A percentile compares a stretch with the other conserved stretches of the same genome.
phyloP scores from a whole-genome alignment of 2,888 invertebrate species.

The Rhagonycha fulva region DNA sequence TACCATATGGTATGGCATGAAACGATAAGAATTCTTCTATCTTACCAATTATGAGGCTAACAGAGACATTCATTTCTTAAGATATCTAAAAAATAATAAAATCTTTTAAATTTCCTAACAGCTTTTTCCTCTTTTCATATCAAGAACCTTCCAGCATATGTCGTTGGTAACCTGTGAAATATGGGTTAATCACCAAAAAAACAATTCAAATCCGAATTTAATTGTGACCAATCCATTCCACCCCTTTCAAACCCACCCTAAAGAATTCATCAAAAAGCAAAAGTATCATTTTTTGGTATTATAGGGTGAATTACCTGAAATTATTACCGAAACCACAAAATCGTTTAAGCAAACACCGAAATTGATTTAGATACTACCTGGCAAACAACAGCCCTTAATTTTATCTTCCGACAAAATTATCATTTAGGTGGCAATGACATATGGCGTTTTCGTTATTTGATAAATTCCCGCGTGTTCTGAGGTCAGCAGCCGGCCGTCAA shows the following conservation, averaged over 20 bases:
- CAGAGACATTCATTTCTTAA: slow-evolving; percentile 13
- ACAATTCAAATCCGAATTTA: neutral
- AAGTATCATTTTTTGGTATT: neutral
- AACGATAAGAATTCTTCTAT: slow-evolving; percentile 24
- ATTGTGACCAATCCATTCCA: neutral
- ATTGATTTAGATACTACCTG: slow-evolving; percentile 1
- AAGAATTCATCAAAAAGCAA: neutral
- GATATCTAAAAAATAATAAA: neutral
- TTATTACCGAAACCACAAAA: slow-evolving; percentile 11
- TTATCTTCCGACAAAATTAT: slow-evolving; percentile 9
- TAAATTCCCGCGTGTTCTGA: slow-evolving; percentile 21
- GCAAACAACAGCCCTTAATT: slow-evolving; percentile 20
- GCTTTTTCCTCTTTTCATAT: neutral
- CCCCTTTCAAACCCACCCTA: neutral
- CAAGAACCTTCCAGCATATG: neutral
- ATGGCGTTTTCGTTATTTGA: slow-evolving; percentile 33
- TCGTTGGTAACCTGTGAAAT: neutral
- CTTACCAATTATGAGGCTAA: slow-evolving; percentile 26
- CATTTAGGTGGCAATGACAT: slow-evolving; percentile 32
- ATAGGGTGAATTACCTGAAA: neutral
- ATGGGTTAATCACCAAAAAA: neutral
- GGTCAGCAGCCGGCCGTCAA: slow-evolving; percentile 18
- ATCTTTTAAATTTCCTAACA: neutral
- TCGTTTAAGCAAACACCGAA: slow-evolving; percentile 18
- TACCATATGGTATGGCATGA: slow-evolving; percentile 29